These are phyloP conservation scores for Hippoglossus hippoglossus DNA, from an alignment of 2,797 vertebrate genomes.

Conservation along the genomic window DNA sequence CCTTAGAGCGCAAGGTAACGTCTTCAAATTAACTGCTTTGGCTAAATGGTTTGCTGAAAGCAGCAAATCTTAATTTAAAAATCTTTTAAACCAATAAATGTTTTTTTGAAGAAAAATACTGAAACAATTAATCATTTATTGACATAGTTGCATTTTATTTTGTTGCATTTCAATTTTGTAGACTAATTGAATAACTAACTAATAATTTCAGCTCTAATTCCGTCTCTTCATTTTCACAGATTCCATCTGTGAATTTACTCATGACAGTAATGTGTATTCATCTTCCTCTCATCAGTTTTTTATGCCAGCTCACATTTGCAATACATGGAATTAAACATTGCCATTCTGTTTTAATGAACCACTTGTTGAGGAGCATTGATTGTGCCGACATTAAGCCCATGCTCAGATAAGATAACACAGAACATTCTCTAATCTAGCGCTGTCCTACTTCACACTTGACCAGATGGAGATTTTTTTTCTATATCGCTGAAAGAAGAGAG, in stretches of 20 bases:
- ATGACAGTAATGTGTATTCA: constrained; percentile 33
- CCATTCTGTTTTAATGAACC: constrained; percentile 84
- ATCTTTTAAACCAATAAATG: not conserved
- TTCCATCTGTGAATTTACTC: constrained; percentile 16
- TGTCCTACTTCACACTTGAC: constrained; percentile 85
- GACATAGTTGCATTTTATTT: not conserved
- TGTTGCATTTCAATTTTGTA: too few species aligned
- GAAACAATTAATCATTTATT: not conserved
- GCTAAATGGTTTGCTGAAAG: not conserved
- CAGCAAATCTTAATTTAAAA: not conserved
- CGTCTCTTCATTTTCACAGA: too few species aligned
- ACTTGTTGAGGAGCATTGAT: constrained; percentile 83
- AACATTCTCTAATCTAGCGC: constrained; percentile 82
- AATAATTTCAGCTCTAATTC: not conserved
- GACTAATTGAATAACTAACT: not conserved
- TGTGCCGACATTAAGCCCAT: constrained; percentile 81
- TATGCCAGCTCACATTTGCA: constrained; percentile 63
- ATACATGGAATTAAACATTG: constrained; percentile 80
- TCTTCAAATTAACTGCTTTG: not conserved
- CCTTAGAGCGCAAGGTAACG: not conserved
- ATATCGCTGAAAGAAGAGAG: constrained; percentile 69
- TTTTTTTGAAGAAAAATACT: not conserved
- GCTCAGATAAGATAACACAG: constrained; percentile 82
- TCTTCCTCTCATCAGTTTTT: constrained; percentile 58
- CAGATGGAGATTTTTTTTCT: constrained; percentile 82